These are phyloP conservation scores for Geococcyx californianus DNA, from an alignment of 2,113 vertebrate species.

Conservation along the genomic window DNA sequence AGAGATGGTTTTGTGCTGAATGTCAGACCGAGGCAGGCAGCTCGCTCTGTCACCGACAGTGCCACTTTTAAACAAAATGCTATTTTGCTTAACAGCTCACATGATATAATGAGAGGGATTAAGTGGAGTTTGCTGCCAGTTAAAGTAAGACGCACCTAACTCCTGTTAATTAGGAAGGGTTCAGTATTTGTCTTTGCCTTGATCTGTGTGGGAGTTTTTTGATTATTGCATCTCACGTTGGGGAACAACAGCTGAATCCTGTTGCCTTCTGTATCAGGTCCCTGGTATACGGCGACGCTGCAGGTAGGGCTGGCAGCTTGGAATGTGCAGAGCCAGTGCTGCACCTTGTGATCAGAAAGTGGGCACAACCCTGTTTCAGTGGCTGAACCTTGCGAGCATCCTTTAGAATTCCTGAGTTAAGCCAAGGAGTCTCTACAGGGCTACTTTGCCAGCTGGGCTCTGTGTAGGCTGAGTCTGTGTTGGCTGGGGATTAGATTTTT, in stretches of 20 bases:
- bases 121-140: constrained; percentile 29
- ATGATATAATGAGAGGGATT: not conserved
- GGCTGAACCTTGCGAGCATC: not conserved
- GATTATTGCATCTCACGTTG: not conserved
- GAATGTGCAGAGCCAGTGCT: not conserved
- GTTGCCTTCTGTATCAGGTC: not conserved
- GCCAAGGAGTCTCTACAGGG: not conserved
- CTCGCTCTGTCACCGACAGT: not conserved
- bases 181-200: not conserved
- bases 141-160: not conserved
- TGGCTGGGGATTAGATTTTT: not conserved
- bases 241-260: not conserved
- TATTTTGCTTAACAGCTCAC: not conserved
- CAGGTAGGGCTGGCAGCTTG: not conserved
- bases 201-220: not conserved
- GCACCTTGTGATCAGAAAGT: fast-evolving
- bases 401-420: not conserved
- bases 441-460: not conserved
- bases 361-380: not conserved
- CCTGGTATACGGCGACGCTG: not conserved
- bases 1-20: not conserved
- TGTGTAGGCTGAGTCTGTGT: not conserved
- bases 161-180: not conserved
- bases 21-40: not conserved
- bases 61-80: not conserved